These are phyloP conservation scores for Drosophila hydei DNA, from an alignment of 1,140 invertebrate genomes.

Conservation along the genomic window DNA sequence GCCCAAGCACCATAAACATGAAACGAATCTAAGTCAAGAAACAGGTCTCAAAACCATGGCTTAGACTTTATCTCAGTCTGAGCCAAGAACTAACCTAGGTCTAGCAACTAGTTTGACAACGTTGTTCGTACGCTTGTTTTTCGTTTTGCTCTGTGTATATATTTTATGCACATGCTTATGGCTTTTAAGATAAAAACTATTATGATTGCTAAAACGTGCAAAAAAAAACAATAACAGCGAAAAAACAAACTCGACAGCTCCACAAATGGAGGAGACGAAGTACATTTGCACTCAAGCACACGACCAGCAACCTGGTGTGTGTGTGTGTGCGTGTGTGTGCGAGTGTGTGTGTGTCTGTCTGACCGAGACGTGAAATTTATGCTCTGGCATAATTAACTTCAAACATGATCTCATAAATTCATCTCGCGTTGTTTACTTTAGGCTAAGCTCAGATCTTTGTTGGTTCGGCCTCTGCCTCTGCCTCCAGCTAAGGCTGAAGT, in stretches of 20 bases:
- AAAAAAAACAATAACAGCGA: conserved; percentile 34
- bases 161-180: conserved; percentile 75
- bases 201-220: conserved; percentile 75
- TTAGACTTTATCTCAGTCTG: conserved; percentile 29
- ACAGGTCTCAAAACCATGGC: conserved; percentile 60
- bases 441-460: conserved; percentile 25
- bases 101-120: conserved; percentile 73
- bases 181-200: conserved; percentile 73
- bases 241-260: conserved; percentile 50
- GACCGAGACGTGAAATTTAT: conserved; percentile 62
- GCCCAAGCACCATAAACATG: conserved; percentile 77
- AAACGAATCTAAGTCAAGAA: conserved; percentile 81
- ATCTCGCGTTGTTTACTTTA: conserved; percentile 71
- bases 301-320: conserved; percentile 31
- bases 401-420: conserved; percentile 81
- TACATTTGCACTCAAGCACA: conserved; percentile 59
- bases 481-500: conserved; percentile 46
- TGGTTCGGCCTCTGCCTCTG: neutral
- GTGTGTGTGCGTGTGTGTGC: neutral
- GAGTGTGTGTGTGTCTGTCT: conserved; percentile 34
- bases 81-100: conserved; percentile 77
- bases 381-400: conserved; percentile 77
- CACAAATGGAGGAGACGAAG: conserved; percentile 32
- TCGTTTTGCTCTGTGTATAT: conserved; percentile 22
- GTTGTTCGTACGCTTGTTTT: conserved; percentile 24